A percentile compares a stretch with the other conserved stretches of the same genome.
Conservation (phyloP, 2,797 vertebrate genomes). For the Protosalanx chinensis region DNA sequence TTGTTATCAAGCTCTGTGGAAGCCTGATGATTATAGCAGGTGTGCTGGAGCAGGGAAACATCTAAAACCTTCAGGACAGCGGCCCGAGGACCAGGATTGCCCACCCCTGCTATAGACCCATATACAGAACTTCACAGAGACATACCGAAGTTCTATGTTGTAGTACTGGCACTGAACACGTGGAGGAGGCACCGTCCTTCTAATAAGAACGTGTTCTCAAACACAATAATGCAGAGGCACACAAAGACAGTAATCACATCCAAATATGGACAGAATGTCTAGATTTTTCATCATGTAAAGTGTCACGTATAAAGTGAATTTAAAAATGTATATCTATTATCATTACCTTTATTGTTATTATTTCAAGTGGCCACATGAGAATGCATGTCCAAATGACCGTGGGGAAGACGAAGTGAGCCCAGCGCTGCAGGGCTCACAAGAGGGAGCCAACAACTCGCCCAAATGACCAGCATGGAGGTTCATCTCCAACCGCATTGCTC, state of each 20-base stretch:
- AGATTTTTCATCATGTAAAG: too few relatives aligned
- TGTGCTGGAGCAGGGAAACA: too few relatives aligned
- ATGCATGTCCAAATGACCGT: background rate
- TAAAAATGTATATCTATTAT: too few relatives aligned
- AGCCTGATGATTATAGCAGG: too few relatives aligned
- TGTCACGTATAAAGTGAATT: too few relatives aligned
- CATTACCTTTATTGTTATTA: too few relatives aligned
- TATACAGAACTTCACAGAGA: background rate
- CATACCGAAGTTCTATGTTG: conserved; percentile 3
- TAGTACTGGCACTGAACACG: conserved; percentile 26
- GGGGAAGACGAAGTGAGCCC: background rate
- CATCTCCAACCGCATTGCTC: background rate
- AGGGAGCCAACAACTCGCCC: background rate
- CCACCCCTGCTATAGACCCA: too few relatives aligned
- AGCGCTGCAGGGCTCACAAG: background rate
- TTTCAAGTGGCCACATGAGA: background rate
- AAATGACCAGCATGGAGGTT: background rate
- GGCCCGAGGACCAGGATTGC: too few relatives aligned
- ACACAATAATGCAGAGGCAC: background rate
- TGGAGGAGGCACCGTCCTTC: conserved; percentile 49
- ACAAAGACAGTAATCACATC: too few relatives aligned
- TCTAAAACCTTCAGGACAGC: too few relatives aligned
- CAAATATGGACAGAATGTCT: too few relatives aligned
- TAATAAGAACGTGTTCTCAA: conserved; percentile 22
- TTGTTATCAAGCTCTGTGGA: too few relatives aligned